Conservation (phyloP, 2,797 vertebrate species). For the Capromys pilorides region DNA sequence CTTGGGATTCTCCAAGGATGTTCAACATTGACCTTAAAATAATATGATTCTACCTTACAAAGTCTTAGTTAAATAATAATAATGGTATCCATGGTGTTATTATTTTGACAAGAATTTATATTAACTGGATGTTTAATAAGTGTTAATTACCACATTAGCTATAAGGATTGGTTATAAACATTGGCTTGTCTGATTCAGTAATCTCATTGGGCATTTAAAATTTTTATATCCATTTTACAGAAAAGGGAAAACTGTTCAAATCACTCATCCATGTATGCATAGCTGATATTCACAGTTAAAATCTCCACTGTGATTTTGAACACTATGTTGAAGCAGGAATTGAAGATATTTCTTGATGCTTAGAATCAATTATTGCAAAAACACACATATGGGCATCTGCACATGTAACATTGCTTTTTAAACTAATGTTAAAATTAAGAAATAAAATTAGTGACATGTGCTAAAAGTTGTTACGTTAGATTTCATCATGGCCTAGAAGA, state of each 20-base stretch:
- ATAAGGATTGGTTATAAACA: background rate
- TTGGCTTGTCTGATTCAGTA: background rate
- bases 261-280: background rate
- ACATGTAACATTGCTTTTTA: background rate
- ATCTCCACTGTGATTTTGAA: background rate
- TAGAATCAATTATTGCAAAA: background rate
- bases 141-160: background rate
- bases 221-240: slow-evolving; percentile 5
- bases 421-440: background rate
- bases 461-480: slow-evolving; percentile 5
- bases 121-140: background rate
- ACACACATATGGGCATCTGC: too few relatives aligned
- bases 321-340: too few relatives aligned
- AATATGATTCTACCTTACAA: background rate
- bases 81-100: background rate
- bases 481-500: background rate
- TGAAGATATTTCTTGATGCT: background rate
- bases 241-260: background rate
- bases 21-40: background rate
- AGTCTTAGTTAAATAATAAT: background rate
- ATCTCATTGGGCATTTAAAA: background rate
- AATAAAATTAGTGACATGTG: background rate
- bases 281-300: background rate
- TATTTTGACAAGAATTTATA: background rate
- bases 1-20: background rate